Conservation (phyloP, 2,797 vertebrate species). For the Clarias platycephalus region DNA sequence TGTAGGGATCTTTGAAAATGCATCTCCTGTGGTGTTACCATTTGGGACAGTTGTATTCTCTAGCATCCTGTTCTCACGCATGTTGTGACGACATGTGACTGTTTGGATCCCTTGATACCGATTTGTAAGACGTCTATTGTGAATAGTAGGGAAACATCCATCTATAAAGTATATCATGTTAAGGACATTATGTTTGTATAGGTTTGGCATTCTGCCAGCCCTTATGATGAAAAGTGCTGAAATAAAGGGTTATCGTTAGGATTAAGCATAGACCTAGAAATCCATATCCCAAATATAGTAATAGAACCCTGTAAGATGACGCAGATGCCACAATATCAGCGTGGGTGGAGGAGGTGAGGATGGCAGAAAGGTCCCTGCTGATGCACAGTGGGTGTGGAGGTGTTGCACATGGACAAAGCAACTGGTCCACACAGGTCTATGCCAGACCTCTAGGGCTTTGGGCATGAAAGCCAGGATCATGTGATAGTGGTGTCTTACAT, state of each 20-base stretch:
- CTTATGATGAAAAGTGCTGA: background rate
- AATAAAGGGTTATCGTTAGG: background rate
- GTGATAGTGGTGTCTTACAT: conserved; percentile 31
- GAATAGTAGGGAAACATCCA: conserved; percentile 4
- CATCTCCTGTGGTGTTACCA: conserved; percentile 11
- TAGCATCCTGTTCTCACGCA: background rate
- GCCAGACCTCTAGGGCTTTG: conserved; percentile 26
- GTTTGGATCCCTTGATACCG: conserved; percentile 9
- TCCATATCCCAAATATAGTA: conserved; percentile 3
- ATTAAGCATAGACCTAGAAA: background rate
- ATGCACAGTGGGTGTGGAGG: conserved; percentile 36
- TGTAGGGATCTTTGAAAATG: background rate
- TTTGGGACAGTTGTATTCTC: background rate
- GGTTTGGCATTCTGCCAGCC: background rate
- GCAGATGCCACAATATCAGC: conserved; percentile 30
- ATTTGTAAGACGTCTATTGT: background rate
- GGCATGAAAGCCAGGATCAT: conserved; percentile 22
- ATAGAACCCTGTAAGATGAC: conserved; percentile 23
- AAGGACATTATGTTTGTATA: background rate
- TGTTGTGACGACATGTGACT: background rate
- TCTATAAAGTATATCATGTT: background rate
- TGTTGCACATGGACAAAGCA: conserved; percentile 49
- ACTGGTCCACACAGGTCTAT: conserved; percentile 36
- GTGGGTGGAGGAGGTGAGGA: conserved; percentile 28
- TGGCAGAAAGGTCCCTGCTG: conserved; percentile 40